A percentile compares a stretch with the other conserved stretches of the same genome.
Evolutionary conservation across 2,113 vertebrate species (phyloP).

Genomic region (Centropristis striata): DNA sequence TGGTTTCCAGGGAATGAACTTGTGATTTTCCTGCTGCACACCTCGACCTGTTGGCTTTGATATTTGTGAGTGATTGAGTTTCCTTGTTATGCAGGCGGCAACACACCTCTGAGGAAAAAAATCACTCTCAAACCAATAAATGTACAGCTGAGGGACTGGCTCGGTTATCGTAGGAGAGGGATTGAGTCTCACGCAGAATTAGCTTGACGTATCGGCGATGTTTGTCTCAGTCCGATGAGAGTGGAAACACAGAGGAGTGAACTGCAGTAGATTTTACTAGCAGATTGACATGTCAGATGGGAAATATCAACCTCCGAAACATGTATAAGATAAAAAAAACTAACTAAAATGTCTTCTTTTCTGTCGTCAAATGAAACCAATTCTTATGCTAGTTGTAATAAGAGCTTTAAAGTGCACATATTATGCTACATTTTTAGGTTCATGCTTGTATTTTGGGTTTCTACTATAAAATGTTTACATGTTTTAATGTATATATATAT

Average conservation of each 20-base stretch:
- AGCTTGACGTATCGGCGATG: slow-evolving; percentile 30
- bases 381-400: no score
- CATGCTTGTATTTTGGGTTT: no score
- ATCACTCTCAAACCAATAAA: slow-evolving; percentile 46
- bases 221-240: slow-evolving; percentile 27
- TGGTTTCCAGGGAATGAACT: slow-evolving; percentile 43
- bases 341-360: not conserved
- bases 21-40: slow-evolving; percentile 39
- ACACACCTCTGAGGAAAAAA: slow-evolving; percentile 34
- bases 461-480: no score
- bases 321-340: not conserved
- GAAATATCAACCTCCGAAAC: slow-evolving; percentile 11
- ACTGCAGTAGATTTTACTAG: slow-evolving; percentile 16
- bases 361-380: no score
- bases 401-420: no score
- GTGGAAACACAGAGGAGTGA: slow-evolving; percentile 29
- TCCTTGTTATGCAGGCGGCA: slow-evolving; percentile 37
- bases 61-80: slow-evolving; percentile 74
- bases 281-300: slow-evolving; percentile 2
- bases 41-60: slow-evolving; percentile 62
- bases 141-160: slow-evolving; percentile 34
- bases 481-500: no score
- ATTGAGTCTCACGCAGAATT: slow-evolving; percentile 47
- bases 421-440: no score
- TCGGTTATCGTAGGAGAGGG: slow-evolving; percentile 22